Conservation (phyloP, 2,888 invertebrate species). For the Coremacera marginata region DNA sequence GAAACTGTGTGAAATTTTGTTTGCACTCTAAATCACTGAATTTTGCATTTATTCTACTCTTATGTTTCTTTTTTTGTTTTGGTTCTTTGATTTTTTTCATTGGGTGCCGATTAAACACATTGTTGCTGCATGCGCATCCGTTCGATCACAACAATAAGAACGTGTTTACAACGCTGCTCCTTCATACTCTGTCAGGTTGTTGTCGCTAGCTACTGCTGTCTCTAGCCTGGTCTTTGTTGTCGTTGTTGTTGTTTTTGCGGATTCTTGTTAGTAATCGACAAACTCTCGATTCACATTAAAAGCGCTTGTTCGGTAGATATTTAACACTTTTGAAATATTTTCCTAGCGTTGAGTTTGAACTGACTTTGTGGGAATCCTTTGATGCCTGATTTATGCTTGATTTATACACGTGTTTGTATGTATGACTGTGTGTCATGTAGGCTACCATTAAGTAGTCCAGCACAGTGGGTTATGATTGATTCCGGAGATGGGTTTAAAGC, state of each 20-base stretch:
- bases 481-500: background rate
- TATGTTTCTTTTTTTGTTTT: background rate
- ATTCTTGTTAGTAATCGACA: background rate
- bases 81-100: background rate
- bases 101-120: slow-evolving; percentile 7
- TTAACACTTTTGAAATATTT: slow-evolving; percentile 27
- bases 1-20: slow-evolving; percentile 33
- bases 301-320: slow-evolving; percentile 29
- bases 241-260: background rate
- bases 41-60: slow-evolving; percentile 22
- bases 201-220: background rate
- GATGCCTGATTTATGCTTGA: slow-evolving; percentile 22
- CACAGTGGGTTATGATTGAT: slow-evolving; percentile 3
- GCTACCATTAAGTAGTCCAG: background rate
- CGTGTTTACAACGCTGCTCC: slow-evolving; percentile 22
- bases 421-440: background rate
- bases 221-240: slow-evolving; percentile 3
- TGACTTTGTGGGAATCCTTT: slow-evolving; percentile 29
- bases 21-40: slow-evolving; percentile 23
- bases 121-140: slow-evolving; percentile 6
- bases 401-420: background rate
- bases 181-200: slow-evolving; percentile 25
- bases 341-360: background rate
- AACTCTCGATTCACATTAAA: slow-evolving; percentile 8
- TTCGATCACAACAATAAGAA: slow-evolving; percentile 16